Conservation (phyloP, 2,888 invertebrate genomes). For the Deilephila porcellus region DNA sequence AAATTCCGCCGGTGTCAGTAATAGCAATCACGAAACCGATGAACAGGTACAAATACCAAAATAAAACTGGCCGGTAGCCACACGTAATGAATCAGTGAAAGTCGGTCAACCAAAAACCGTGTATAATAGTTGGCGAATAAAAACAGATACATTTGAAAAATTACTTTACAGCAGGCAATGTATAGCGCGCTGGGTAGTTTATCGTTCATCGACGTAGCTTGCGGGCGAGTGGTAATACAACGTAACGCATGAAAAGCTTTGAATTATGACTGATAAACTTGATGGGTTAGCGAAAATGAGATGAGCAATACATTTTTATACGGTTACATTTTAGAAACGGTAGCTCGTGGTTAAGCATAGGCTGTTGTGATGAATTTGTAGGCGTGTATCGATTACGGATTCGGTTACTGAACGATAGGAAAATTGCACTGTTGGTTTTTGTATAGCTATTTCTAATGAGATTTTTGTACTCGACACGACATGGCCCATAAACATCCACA, state of each 20-base stretch:
- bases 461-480: too few species aligned
- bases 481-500: too few species aligned
- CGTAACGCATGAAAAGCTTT: slow-evolving; percentile 33
- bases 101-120: background rate
- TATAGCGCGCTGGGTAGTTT: background rate
- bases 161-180: slow-evolving; percentile 9
- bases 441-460: too few species aligned
- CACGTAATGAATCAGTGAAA: background rate
- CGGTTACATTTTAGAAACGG: slow-evolving; percentile 30
- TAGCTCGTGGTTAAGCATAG: slow-evolving; percentile 18
- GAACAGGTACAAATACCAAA: too few species aligned
- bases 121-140: slow-evolving; percentile 1
- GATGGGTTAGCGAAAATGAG: slow-evolving; percentile 33
- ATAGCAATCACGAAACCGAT: too few species aligned
- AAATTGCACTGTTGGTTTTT: too few species aligned
- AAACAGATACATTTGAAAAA: background rate
- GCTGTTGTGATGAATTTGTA: background rate
- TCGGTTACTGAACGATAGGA: background rate
- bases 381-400: background rate
- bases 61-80: too few species aligned
- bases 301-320: slow-evolving; percentile 30
- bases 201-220: background rate
- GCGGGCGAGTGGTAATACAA: slow-evolving; percentile 14
- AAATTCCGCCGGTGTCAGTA: too few species aligned
- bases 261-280: slow-evolving; percentile 32